Evolutionary conservation across 2,113 vertebrate genomes (phyloP).

Genomic region (Zingel zingel): DNA sequence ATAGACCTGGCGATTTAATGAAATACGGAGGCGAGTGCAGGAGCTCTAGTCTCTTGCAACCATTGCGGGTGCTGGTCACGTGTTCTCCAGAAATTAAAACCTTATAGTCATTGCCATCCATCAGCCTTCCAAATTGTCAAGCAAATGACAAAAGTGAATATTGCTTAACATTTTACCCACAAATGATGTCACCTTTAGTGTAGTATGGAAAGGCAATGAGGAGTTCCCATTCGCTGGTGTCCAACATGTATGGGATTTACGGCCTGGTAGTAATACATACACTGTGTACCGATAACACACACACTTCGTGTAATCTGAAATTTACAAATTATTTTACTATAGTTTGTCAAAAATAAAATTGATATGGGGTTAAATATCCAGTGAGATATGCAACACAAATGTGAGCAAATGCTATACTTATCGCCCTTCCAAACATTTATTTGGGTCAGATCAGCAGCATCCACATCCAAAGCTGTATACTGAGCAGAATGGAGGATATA

Average conservation of each 20-base stretch:
- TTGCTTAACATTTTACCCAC: not conserved
- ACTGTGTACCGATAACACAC: too few species aligned
- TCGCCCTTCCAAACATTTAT: not conserved
- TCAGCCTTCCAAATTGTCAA: not conserved
- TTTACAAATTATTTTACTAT: not conserved
- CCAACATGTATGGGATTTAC: not conserved
- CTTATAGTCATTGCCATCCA: not conserved
- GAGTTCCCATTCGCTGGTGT: not conserved
- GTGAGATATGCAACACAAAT: not conserved
- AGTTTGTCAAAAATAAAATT: not conserved
- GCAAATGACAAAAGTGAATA: not conserved
- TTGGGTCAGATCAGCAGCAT: not conserved
- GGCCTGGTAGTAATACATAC: not conserved
- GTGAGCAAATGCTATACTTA: not conserved
- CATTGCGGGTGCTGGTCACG: too few species aligned
- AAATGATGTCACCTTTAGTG: not conserved
- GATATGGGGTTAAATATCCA: not conserved
- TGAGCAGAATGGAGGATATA: not conserved
- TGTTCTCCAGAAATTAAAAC: not conserved
- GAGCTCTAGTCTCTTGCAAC: too few species aligned
- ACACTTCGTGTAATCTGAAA: not conserved
- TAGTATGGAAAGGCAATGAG: not conserved
- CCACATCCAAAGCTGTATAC: not conserved
- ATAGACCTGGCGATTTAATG: too few species aligned
- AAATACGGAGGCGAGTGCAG: too few species aligned